phyloP scores from a whole-genome alignment of 2,113 vertebrate genomes.

The Ranitomeya imitator region DNA sequence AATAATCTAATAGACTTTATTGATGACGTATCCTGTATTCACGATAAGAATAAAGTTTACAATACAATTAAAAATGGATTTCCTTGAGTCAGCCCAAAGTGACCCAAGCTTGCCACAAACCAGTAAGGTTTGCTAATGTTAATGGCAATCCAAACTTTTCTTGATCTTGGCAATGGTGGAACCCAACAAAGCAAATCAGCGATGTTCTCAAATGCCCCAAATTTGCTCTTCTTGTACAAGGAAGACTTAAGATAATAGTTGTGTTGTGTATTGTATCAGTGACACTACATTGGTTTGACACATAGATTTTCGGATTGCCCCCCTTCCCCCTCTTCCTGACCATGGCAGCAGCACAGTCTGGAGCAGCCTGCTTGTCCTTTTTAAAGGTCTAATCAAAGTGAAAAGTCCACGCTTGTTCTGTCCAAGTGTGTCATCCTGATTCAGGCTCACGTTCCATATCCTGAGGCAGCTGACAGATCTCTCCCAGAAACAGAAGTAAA shows the following conservation, averaged over 20 bases:
- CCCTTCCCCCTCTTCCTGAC: background rate
- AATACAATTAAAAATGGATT: background rate
- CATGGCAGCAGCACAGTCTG: slow-evolving; percentile 39
- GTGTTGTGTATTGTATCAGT: slow-evolving; percentile 36
- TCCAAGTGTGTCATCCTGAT: slow-evolving; percentile 46
- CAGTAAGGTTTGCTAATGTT: too few species aligned
- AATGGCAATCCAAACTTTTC: background rate
- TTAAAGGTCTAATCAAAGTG: slow-evolving; percentile 52
- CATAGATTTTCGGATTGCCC: background rate
- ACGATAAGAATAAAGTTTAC: background rate
- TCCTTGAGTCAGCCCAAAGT: too few species aligned
- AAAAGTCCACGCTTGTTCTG: slow-evolving; percentile 56
- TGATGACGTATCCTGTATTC: background rate
- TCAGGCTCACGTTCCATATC: slow-evolving; percentile 40
- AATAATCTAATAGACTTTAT: background rate
- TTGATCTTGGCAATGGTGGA: background rate
- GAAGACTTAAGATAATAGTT: slow-evolving; percentile 16
- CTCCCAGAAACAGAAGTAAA: slow-evolving; percentile 43
- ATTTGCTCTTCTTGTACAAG: background rate
- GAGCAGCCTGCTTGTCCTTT: slow-evolving; percentile 39
- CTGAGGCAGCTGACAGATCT: slow-evolving; percentile 51
- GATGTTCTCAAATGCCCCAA: background rate
- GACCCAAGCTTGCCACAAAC: too few species aligned
- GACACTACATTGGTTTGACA: slow-evolving; percentile 47
- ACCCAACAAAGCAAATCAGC: background rate